Conservation (phyloP, 2,888 invertebrate species). For the Pseudanteris insignis region DNA sequence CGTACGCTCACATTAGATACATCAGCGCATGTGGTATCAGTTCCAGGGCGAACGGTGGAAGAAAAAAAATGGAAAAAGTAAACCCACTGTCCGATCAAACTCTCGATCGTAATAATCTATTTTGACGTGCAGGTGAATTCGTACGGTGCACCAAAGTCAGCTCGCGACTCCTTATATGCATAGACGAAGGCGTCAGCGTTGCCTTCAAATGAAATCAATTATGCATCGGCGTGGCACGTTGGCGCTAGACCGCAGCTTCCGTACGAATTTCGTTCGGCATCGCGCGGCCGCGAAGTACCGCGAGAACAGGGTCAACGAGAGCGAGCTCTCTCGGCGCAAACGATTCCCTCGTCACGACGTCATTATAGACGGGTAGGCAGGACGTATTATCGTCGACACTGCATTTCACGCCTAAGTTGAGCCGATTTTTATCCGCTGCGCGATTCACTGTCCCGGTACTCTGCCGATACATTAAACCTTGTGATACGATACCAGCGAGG, state of each 20-base stretch:
- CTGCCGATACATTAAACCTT: slow-evolving; percentile 14
- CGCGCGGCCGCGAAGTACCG: slow-evolving; percentile 17
- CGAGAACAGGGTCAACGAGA: slow-evolving; percentile 28
- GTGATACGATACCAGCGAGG: slow-evolving; percentile 7
- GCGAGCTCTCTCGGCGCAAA: no score
- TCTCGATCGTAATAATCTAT: no score
- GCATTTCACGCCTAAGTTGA: slow-evolving; percentile 15
- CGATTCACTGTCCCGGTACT: slow-evolving; percentile 20
- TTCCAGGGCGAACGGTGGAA: no score
- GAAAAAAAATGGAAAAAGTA: no score
- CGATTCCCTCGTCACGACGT: slow-evolving; percentile 40
- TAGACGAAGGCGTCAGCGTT: slow-evolving; percentile 18
- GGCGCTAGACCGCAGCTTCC: slow-evolving; percentile 25
- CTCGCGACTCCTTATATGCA: slow-evolving; percentile 28
- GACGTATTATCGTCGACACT: slow-evolving; percentile 26
- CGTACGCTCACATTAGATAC: no score
- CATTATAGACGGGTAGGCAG: slow-evolving; percentile 35
- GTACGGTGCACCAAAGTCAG: slow-evolving; percentile 1
- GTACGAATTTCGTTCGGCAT: slow-evolving; percentile 31
- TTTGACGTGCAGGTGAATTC: no score
- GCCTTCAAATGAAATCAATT: slow-evolving; percentile 27
- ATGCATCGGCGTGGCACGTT: slow-evolving; percentile 18
- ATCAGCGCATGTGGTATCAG: no score
- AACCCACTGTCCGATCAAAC: no score
- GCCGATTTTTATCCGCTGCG: slow-evolving; percentile 19